Base-by-base conservation (phyloP, 2,797 vertebrate genomes). In the Sebastes nivosus region DNA sequence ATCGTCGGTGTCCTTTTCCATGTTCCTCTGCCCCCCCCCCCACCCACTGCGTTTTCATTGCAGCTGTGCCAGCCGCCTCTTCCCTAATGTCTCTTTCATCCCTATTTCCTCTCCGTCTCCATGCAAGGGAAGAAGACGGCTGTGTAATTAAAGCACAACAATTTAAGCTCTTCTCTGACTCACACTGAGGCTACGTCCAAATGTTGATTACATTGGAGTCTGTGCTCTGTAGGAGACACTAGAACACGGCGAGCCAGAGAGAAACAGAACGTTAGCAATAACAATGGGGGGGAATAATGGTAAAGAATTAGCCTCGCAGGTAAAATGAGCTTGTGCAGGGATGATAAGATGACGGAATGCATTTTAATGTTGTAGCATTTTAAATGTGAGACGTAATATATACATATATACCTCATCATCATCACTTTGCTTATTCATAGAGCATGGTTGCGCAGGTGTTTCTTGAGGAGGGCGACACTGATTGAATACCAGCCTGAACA, bases 171-270 rank as follows among this genome's bases (percentile, higher is more conserved):
- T 24, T 36, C 13, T 34, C 50, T 74, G 76, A 80, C 60, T 67
- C 68, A 79, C 11, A 38, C 13, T 10, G 13, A 60, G 54, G 20
- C 32, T 46, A 50, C 58, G 2, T 74, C 34, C 18, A 32, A 57
- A 79, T n/a, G 8, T 29, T 59, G 30, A 75, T 75, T 57, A 57
- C 58, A 80, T 80, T 52, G 60, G 42, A 76, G 54, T 67, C 61
- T 34, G n/a, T n/a, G 24, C 52, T 82, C 69, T 8, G 30, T 20
- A 25, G 52, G 67, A 61, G 67, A 61, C 46, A 58, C 63, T 54
- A 55, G 34, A 20, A 69, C 69, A 60, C 20, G 20, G 24, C 0
- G 3, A 76, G 36, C 29, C 32, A 18, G n/a, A 55, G 22, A 58
- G 14, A 81, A 81, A 38, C 58, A 32, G 30, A 70, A 34, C 20